A percentile compares a stretch with the other conserved stretches of the same genome.
Evolutionary conservation across 2,888 invertebrate genomes (phyloP).

Genomic region (Philopedon plagiatum): DNA sequence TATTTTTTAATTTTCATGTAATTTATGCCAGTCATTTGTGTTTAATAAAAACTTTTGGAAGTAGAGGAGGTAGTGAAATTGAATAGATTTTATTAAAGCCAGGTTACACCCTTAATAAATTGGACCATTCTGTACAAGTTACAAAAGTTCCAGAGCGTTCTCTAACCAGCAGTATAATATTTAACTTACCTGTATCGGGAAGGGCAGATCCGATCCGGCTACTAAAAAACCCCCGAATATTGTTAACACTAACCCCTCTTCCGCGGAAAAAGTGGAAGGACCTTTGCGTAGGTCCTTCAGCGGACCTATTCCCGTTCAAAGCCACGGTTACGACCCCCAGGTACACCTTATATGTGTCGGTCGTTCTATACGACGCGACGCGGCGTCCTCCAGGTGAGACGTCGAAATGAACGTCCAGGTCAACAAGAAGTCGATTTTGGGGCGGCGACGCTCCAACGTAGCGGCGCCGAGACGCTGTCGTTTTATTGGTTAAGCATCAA

Average conservation of each 20-base stretch:
- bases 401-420: constrained; percentile 46
- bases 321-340: constrained; percentile 49
- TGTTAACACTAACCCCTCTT: constrained; percentile 69
- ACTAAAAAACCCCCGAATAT: constrained; percentile 81
- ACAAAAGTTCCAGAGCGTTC: no score
- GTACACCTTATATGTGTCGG: constrained; percentile 38
- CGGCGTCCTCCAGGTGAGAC: constrained; percentile 48
- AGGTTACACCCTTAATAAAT: no score
- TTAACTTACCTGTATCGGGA: constrained; percentile 79
- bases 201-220: constrained; percentile 78
- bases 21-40: no score
- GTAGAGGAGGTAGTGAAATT: no score
- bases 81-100: no score
- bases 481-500: constrained; percentile 33
- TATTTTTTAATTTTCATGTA: no score
- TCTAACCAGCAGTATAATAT: neutral
- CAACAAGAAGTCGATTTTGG: constrained; percentile 48
- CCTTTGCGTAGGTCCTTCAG: constrained; percentile 47
- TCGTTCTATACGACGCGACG: constrained; percentile 42
- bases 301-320: constrained; percentile 45
- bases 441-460: constrained; percentile 43
- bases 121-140: no score
- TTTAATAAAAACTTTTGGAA: no score
- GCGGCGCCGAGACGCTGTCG: constrained; percentile 37
- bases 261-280: constrained; percentile 48